These are phyloP conservation scores for Callimorpha dominula DNA, from an alignment of 2,888 invertebrate genomes.

Conservation along the genomic window DNA sequence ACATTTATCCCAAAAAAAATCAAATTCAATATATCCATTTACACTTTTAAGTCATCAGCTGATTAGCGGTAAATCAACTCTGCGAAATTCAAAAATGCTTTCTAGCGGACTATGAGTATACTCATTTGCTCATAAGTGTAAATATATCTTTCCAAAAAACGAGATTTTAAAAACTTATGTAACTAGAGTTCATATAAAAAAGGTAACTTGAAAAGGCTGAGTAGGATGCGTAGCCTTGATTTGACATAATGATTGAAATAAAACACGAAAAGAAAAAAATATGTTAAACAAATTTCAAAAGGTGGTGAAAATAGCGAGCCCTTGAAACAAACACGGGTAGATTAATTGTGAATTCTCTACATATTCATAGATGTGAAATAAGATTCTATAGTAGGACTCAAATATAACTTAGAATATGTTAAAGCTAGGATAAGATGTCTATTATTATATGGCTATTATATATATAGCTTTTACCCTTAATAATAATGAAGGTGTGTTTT, in stretches of 20 bases:
- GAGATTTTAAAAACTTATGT: too few species aligned
- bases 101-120: too few species aligned
- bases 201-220: too few species aligned
- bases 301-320: neutral
- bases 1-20: neutral
- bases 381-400: neutral
- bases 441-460: neutral
- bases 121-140: too few species aligned
- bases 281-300: neutral
- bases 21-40: neutral
- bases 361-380: constrained; percentile 1
- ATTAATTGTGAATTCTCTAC: constrained; percentile 9
- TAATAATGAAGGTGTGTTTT: neutral
- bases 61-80: too few species aligned
- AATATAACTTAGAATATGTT: neutral
- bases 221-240: too few species aligned
- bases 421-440: neutral
- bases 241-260: too few species aligned
- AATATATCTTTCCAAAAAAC: too few species aligned
- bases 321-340: neutral
- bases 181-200: too few species aligned
- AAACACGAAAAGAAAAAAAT: too few species aligned
- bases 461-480: neutral
- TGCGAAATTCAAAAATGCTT: too few species aligned
- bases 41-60: too few species aligned